These are phyloP conservation scores for Podarcis raffonei DNA, from an alignment of 2,113 vertebrate species.

Conservation along the genomic window DNA sequence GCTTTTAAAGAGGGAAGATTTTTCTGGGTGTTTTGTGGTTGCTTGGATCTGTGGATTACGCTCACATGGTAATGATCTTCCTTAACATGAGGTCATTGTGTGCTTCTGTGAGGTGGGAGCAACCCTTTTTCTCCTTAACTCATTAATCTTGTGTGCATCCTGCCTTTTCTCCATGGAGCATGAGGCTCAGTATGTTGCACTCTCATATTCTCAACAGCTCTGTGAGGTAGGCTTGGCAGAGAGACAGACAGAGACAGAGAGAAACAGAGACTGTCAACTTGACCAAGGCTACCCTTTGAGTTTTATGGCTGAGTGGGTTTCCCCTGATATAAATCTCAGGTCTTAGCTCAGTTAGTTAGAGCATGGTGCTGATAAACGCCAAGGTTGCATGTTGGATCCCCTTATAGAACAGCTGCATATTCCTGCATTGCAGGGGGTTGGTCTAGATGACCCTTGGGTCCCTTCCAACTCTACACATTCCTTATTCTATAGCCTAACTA, in stretches of 20 bases:
- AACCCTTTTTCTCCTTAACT: background rate
- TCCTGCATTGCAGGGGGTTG: too few relatives aligned
- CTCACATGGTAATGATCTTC: background rate
- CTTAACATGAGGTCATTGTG: background rate
- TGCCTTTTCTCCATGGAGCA: too few relatives aligned
- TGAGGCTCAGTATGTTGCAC: background rate
- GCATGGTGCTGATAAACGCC: too few relatives aligned
- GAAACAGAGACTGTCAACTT: background rate
- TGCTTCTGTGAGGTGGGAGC: background rate
- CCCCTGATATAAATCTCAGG: too few relatives aligned
- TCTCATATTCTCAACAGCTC: background rate
- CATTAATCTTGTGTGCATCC: background rate
- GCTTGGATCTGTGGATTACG: background rate
- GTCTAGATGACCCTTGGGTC: too few relatives aligned
- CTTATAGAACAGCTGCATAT: too few relatives aligned
- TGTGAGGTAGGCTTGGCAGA: background rate
- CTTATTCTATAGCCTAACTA: background rate
- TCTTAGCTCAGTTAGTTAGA: too few relatives aligned
- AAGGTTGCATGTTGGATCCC: too few relatives aligned
- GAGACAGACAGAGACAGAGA: too few relatives aligned
- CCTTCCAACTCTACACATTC: too few relatives aligned
- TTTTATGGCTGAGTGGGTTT: too few relatives aligned
- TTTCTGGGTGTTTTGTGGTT: background rate
- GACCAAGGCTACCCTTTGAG: too few relatives aligned
- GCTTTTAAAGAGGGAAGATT: background rate